Evolutionary conservation across 2,888 invertebrate species (phyloP).

Genomic region (Amorpha juglandis): DNA sequence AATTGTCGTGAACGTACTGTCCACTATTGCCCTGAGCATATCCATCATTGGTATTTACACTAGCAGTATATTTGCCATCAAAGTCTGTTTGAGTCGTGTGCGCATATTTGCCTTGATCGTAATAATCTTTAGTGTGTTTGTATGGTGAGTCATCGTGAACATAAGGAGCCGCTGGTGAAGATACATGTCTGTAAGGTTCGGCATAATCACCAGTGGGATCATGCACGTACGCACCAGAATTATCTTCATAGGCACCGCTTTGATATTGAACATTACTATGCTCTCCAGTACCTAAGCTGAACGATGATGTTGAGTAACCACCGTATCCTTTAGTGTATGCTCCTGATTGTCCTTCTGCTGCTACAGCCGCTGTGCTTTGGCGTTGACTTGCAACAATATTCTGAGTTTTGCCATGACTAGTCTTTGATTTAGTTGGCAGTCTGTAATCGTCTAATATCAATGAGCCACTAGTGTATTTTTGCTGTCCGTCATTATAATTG

Average conservation of each 20-base stretch:
- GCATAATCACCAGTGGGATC: slow-evolving; percentile 77
- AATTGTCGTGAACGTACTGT: slow-evolving; percentile 58
- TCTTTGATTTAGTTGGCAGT: slow-evolving; percentile 49
- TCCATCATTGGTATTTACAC: slow-evolving; percentile 31
- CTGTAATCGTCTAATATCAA: slow-evolving; percentile 76
- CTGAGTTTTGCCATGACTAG: slow-evolving; percentile 12
- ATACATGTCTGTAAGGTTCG: slow-evolving; percentile 72
- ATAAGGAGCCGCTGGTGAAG: slow-evolving; percentile 67
- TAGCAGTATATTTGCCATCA: slow-evolving; percentile 36
- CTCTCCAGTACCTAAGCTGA: slow-evolving; percentile 36
- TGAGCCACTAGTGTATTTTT: slow-evolving; percentile 72
- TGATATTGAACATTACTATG: slow-evolving; percentile 48
- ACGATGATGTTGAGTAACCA: slow-evolving; percentile 37
- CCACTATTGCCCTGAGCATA: slow-evolving; percentile 48
- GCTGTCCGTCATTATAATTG: slow-evolving; percentile 53
- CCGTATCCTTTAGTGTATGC: slow-evolving; percentile 34
- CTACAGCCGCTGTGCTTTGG: slow-evolving; percentile 24
- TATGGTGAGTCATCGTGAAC: slow-evolving; percentile 61
- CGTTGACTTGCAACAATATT: slow-evolving; percentile 22
- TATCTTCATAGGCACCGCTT: slow-evolving; percentile 54
- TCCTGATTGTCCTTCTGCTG: slow-evolving; percentile 31
- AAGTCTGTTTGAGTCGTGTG: slow-evolving; percentile 45
- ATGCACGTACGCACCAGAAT: slow-evolving; percentile 76
- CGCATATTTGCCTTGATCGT: slow-evolving; percentile 54
- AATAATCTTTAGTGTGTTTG: slow-evolving; percentile 58